Evolutionary conservation across 2,797 vertebrate genomes (phyloP), one percentile per base, ranked within the genome.

Genomic region (Tapirus indicus): DNA sequence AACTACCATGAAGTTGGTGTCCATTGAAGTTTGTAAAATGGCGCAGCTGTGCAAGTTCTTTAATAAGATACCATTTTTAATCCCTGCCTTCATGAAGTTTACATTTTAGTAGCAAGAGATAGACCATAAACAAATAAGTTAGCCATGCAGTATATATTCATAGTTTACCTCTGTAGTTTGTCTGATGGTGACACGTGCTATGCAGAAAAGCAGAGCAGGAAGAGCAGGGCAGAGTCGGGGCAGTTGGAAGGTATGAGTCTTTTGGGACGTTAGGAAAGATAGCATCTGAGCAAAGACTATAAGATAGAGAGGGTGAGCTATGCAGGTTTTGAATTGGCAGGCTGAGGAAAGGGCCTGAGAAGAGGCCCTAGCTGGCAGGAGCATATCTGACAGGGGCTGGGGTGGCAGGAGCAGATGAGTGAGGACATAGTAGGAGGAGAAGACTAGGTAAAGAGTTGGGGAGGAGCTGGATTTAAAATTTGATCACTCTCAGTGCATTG

Each of bases 31-130:
- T 74, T 64, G 0, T 54, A 58, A 94, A 74, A 62, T 83, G 64
- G 38, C 18, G 52, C 16, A 69, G 35, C 29, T 58, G 0, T 80
- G 21, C 71, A 93, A 49, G 77, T 64, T 44, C 29, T 69, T 91
- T 62, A 85, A 88, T 77, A 41, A 72, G 54, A 78, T 41, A 41
- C 8, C 16, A 13, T 75, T 80, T 93, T 95, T 74, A 88, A 23
- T n/a, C 58, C 49, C 9, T 71, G 29, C 62, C 68, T 95, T 96
- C 12, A 56, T 79, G 47, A 75, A 62, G 35, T 72, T 80, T 71
- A 80, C n/a, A 44, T 91, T 75, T 95, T 56, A 78, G 27, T 64
- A 83, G 64, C 60, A 84, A 64, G 84, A 86, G 47, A 23, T 38
- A 83, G 85, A 91, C 52, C 13, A 41, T n/a, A 68, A 47, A 27